Evolutionary conservation across 2,888 invertebrate genomes (phyloP).

Genomic region (Saturnia japonica): DNA sequence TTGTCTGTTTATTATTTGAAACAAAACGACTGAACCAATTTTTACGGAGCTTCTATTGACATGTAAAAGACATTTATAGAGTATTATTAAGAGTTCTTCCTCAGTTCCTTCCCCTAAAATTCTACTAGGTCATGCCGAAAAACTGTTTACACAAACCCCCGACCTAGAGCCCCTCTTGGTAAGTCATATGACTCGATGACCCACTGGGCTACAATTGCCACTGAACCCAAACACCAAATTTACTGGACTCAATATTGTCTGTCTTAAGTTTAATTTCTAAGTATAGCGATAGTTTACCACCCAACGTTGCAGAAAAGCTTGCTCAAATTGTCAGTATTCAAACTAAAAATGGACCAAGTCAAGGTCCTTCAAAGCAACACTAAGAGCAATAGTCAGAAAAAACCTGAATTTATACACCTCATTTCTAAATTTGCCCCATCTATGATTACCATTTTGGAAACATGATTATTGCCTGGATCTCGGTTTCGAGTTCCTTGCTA

Average conservation of each 20-base stretch:
- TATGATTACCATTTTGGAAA: background rate
- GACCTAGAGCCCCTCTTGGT: no score
- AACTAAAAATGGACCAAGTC: background rate
- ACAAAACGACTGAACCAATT: no score
- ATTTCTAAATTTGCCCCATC: background rate
- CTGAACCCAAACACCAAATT: background rate
- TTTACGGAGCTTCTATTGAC: no score
- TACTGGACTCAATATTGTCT: background rate
- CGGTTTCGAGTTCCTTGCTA: constrained; percentile 1
- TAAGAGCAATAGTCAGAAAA: background rate
- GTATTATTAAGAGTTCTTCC: no score
- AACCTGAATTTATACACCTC: background rate
- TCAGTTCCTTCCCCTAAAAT: no score
- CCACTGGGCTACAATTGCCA: background rate
- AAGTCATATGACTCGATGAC: background rate
- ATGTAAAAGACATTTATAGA: no score
- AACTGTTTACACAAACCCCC: no score
- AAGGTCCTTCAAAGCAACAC: background rate
- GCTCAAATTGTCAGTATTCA: background rate
- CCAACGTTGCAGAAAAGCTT: constrained; percentile 11
- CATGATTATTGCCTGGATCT: no score
- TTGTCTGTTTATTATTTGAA: no score
- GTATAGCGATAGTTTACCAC: constrained; percentile 7
- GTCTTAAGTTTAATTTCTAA: background rate
- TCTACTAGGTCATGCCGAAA: no score